phyloP scores from a whole-genome alignment of 23 tunicate genomes.

The Aplidium turbinatum region DNA sequence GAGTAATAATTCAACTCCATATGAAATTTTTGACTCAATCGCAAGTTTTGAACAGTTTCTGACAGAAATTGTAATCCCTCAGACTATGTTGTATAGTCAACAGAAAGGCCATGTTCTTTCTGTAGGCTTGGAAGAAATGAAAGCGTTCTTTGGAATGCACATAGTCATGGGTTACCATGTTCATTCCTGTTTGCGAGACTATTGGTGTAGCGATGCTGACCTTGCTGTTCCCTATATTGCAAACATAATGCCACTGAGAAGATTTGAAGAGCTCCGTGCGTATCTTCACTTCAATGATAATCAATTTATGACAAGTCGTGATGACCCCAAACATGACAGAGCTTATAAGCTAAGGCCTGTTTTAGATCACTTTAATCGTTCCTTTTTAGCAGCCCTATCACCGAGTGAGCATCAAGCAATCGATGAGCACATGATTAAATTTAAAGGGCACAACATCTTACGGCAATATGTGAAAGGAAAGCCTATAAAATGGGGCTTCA shows the following conservation, averaged over 20 bases:
- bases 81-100: conserved; percentile 12
- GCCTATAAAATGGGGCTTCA: conserved; percentile 14
- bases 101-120: conserved; percentile 4
- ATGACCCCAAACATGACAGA: conserved; percentile 17
- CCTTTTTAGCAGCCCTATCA: neutral
- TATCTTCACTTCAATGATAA: conserved; percentile 8
- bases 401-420: neutral
- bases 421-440: conserved; percentile 19
- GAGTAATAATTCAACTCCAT: neutral
- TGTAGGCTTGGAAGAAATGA: neutral
- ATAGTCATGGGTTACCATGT: conserved; percentile 14
- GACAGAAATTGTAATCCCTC: neutral
- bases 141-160: conserved; percentile 18
- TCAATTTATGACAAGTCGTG: neutral
- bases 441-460: conserved; percentile 12
- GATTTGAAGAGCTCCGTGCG: neutral
- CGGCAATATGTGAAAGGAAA: conserved; percentile 20
- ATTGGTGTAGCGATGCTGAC: conserved; percentile 22
- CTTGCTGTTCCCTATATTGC: too few species aligned
- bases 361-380: conserved; percentile 1
- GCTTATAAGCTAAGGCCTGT: neutral
- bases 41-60: conserved; percentile 10
- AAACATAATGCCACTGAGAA: conserved; percentile 8
- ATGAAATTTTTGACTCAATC: conserved; percentile 4
- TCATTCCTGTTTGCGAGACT: neutral